Evolutionary conservation across 2,888 invertebrate species (phyloP), one percentile per base, ranked within the genome.

Genomic region (Scaptodrosophila latifasciaeformis): DNA sequence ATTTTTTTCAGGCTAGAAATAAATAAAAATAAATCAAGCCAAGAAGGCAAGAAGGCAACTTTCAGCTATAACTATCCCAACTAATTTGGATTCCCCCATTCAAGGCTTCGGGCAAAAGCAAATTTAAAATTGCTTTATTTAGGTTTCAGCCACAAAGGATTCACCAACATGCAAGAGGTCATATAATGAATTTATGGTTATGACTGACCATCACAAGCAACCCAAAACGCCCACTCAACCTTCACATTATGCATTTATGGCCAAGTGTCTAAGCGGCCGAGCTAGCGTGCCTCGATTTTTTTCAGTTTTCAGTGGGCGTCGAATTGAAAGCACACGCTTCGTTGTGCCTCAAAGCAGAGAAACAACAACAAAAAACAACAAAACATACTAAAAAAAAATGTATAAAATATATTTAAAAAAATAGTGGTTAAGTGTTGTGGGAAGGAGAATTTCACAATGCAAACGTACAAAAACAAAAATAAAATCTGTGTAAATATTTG

Each of bases 391-490:
- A 24, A 24, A 24, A 24, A 7, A 24, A 7, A 5, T 24, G 3
- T 24, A 24, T 5, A 24, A 24, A 24, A 5, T 24, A 24, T 3
- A 24, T 5, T 24, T n/a, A n/a, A 34, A 34, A 34, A 4, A 30
- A 10, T 12, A 34, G 15, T 34, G 15, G 31, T 31, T 13, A 1
- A 31, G 12, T 13, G 9, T 35, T 6, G 7, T 35, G 0, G 15
- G 35, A 9, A 15, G 17, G n/a, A 15, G 17, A 13, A 10, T n/a
- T 40, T 18, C n/a, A 40, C 29, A 49, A 29, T 40, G 21, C 34
- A 46, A 19, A n/a, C n/a, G n/a, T n/a, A n/a, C n/a, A 31, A 35
- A 24, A 19, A n/a, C 1, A 35, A 35, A 35, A 34, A 49, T 29
- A 27, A 1, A 9, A 39, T 9, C 9, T 27, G 19, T 40, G 40